These are phyloP conservation scores for Spinibarbus caldwelli DNA, from an alignment of 2,797 vertebrate genomes.

Conservation along the genomic window DNA sequence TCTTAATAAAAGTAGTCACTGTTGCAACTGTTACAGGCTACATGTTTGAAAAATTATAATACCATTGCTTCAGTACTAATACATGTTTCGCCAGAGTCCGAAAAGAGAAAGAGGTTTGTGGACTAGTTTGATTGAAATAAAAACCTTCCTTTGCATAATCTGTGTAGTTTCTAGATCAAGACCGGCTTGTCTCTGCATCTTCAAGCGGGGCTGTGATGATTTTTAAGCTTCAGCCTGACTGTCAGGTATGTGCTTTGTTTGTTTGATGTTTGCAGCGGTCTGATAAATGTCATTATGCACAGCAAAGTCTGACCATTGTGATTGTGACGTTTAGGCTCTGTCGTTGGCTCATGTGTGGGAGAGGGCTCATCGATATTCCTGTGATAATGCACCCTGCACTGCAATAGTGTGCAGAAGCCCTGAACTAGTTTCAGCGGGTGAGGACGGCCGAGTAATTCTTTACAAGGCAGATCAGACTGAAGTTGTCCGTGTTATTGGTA, in stretches of 20 bases:
- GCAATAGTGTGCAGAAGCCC: conserved; percentile 89
- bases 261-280: background rate
- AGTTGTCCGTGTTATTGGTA: conserved; percentile 87
- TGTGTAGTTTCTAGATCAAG: conserved; percentile 92
- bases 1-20: no score
- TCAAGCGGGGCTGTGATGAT: conserved; percentile 90
- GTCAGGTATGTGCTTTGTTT: conserved; percentile 77
- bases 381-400: conserved; percentile 87
- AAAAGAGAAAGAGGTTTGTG: background rate
- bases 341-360: conserved; percentile 85
- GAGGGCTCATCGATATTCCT: conserved; percentile 83
- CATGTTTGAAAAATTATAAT: no score
- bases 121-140: background rate
- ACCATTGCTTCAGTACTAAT: no score
- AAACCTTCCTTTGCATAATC: conserved; percentile 17
- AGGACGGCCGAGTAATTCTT: conserved; percentile 92
- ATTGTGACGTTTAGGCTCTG: conserved; percentile 78
- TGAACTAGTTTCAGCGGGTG: conserved; percentile 92
- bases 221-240: conserved; percentile 86
- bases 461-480: conserved; percentile 89
- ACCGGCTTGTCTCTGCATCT: conserved; percentile 90
- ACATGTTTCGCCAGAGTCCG: no score
- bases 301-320: background rate
- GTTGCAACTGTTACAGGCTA: no score
- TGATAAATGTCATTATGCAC: background rate